phyloP scores from a whole-genome alignment of 2,888 invertebrate species.

The Nomada hirtipes region DNA sequence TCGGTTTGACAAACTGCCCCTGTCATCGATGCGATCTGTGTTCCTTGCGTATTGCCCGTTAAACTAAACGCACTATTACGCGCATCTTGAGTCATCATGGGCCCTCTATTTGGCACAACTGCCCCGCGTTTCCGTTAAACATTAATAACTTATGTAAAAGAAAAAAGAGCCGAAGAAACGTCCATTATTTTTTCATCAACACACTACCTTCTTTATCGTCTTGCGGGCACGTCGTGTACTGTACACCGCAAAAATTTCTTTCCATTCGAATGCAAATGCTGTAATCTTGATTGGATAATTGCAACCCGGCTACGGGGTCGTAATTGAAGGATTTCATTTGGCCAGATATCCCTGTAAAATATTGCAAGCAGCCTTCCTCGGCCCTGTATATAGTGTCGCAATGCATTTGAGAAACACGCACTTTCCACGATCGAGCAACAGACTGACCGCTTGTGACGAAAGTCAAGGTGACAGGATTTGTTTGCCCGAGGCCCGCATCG shows the following conservation, averaged over 20 bases:
- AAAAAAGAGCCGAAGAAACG: not conserved
- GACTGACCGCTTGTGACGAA: conserved; percentile 92
- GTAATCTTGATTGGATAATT: conserved; percentile 95
- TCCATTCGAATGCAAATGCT: conserved; percentile 94
- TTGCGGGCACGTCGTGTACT: conserved; percentile 91
- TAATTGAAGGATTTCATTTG: conserved; percentile 94
- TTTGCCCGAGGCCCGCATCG: conserved; percentile 90
- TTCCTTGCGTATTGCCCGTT: conserved; percentile 91
- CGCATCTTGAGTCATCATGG: conserved; percentile 33
- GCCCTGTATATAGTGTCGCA: conserved; percentile 91
- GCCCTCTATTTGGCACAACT: not conserved
- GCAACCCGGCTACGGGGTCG: conserved; percentile 90
- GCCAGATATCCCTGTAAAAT: conserved; percentile 92
- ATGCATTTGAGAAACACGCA: conserved; percentile 92
- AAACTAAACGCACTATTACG: conserved; percentile 90
- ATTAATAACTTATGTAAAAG: not conserved
- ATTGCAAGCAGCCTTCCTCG: conserved; percentile 92
- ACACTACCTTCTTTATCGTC: conserved; percentile 84
- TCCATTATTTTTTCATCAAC: not conserved
- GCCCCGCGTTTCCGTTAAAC: conserved; percentile 19
- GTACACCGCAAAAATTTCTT: conserved; percentile 94
- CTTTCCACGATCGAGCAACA: conserved; percentile 92
- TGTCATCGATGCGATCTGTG: conserved; percentile 88
- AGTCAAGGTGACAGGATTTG: conserved; percentile 92
- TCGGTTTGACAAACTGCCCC: conserved; percentile 90